Base-by-base conservation (phyloP, 1,140 invertebrate genomes). In the Nephotettix cincticeps region DNA sequence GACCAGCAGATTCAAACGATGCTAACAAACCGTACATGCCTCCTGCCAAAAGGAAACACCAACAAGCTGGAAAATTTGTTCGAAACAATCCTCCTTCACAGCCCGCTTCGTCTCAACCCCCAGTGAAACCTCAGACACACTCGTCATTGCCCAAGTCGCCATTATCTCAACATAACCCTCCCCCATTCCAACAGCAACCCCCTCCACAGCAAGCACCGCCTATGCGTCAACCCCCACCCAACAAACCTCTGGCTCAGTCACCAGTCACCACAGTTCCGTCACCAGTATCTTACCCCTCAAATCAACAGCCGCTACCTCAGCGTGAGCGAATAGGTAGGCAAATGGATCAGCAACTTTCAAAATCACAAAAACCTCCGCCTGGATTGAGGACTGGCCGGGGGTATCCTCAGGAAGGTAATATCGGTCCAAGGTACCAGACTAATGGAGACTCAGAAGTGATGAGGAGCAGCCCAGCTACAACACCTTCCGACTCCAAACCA, bases 1-100 rank as follows among this genome's bases (percentile, higher is more conserved):
- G 89, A 32, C 86, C 84, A 11, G 70, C 73, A 28, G 40, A 47
- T 63, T 14, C 21, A 1, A 63, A 28, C 19, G 43, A 51, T 14
- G 65, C 29, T 66, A 45, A 54, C 27, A 75, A 71, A 73, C 93
- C 92, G 81, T 93, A 93, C 81, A 86, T 93, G 43, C 91, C 90
- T 56, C 91, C 91, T 1, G 88, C 89, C 58, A 90, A 90, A 78
- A 84, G 91, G 90, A 83, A 89, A 86, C 70, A 64, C 74, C 81
- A 84, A 67, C 87, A 86, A 78, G 77, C 80, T 65, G 82, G 84
- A 29, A 86, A 89, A 77, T 64, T 86, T 19, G 83, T 86, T 73
- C 81, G 86, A 70, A 64, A 30, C 69, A 40, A 64, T 40, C 40
- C 40, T 13, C 71, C 73, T n/a, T 36, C 54, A 27, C 45, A 29